A percentile compares a stretch with the other conserved stretches of the same genome.
These are phyloP conservation scores for Lottia gigantea DNA, from an alignment of 2,888 invertebrate genomes.

Conservation along the genomic window DNA sequence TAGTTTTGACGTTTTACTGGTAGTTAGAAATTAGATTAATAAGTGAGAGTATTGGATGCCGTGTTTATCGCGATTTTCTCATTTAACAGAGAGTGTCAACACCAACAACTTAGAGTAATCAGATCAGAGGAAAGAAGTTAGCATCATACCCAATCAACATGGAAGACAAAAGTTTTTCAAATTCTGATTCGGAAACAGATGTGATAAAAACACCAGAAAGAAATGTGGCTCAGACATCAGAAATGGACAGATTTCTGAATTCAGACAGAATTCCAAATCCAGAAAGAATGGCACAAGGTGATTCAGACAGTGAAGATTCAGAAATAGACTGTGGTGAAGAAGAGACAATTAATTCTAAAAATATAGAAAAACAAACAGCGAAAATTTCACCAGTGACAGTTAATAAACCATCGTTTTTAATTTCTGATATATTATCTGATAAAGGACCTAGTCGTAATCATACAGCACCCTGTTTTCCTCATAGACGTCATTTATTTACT, in stretches of 20 bases:
- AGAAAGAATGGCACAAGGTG: no score
- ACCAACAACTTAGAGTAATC: no score
- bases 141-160: neutral
- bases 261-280: no score
- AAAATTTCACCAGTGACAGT: constrained; percentile 17
- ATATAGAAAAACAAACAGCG: neutral
- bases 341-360: neutral
- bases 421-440: constrained; percentile 47
- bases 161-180: constrained; percentile 4
- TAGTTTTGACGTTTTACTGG: constrained; percentile 8
- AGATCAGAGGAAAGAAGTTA: no score
- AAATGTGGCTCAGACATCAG: neutral
- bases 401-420: constrained; percentile 43
- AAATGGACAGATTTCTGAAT: neutral
- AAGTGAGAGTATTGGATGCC: neutral
- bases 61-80: neutral
- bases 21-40: neutral
- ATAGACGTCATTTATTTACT: constrained; percentile 22
- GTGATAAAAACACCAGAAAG: neutral
- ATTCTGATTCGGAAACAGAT: constrained; percentile 4
- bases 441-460: constrained; percentile 85
- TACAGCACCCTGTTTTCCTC: constrained; percentile 10
- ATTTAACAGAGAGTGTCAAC: no score
- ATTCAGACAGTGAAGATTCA: neutral
- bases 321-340: neutral